These are phyloP conservation scores for Cavia porcellus DNA, from an alignment of 2,113 vertebrate genomes.

Conservation along the genomic window DNA sequence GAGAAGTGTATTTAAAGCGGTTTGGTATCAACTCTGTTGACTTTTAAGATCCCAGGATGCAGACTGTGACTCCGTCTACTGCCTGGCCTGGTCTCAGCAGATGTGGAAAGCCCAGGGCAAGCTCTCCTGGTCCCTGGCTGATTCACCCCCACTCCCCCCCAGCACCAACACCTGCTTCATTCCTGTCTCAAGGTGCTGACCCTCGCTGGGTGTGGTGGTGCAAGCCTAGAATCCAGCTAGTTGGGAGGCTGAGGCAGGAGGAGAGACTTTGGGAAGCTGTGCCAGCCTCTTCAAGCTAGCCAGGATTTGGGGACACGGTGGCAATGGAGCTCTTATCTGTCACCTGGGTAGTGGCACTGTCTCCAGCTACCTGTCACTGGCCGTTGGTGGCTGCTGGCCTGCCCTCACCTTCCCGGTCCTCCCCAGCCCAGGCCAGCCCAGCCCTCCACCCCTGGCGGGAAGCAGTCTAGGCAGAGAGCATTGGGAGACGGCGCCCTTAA, in stretches of 20 bases:
- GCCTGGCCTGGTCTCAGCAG: not conserved
- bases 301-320: not conserved
- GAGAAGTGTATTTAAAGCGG: not conserved
- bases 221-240: not conserved
- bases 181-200: not conserved
- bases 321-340: not conserved
- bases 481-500: not conserved
- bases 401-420: not conserved
- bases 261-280: not conserved
- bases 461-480: not conserved
- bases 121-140: not conserved
- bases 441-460: not conserved
- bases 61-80: not conserved
- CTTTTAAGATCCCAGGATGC: not conserved
- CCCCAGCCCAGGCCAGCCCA: not conserved
- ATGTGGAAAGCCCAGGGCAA: not conserved
- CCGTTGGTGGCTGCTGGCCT: not conserved
- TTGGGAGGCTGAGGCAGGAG: not conserved
- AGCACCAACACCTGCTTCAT: not conserved
- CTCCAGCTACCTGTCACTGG: not conserved
- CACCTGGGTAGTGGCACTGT: not conserved
- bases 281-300: not conserved
- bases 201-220: not conserved
- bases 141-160: not conserved
- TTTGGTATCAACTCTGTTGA: not conserved